A percentile compares a stretch with the other conserved stretches of the same genome.
phyloP scores from a whole-genome alignment of 2,113 vertebrate species.

The Lagenorhynchus albirostris region DNA sequence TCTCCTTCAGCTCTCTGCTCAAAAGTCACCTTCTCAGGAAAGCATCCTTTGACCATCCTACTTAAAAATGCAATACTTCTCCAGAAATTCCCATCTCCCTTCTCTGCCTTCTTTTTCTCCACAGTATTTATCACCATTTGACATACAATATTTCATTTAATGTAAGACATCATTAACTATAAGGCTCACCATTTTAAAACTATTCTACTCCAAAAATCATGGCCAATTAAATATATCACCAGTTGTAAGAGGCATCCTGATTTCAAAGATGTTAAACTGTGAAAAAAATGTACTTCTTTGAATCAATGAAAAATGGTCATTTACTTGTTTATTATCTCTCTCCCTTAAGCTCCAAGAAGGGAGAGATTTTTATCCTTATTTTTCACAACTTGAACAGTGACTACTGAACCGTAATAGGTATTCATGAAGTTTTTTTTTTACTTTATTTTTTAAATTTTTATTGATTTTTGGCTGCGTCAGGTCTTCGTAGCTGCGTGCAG shows the following conservation, averaged over 20 bases:
- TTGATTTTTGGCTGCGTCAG: no score
- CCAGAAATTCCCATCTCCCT: neutral
- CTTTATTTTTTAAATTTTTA: no score
- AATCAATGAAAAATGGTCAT: neutral
- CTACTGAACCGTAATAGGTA: neutral
- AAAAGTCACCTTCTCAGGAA: neutral
- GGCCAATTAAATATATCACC: neutral
- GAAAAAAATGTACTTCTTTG: neutral
- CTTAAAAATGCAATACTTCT: neutral
- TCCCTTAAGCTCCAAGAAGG: neutral
- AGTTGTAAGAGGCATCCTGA: neutral
- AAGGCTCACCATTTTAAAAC: neutral
- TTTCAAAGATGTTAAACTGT: conserved; percentile 4
- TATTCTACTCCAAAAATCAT: neutral
- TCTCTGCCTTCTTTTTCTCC: neutral
- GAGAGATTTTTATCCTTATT: neutral
- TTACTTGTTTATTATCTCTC: neutral
- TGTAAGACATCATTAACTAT: neutral
- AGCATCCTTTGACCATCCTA: neutral
- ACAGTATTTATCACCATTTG: neutral
- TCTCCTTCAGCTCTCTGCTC: neutral
- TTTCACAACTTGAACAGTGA: neutral
- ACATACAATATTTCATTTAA: conserved; percentile 25
- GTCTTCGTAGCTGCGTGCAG: no score
- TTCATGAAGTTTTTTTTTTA: neutral